Conservation (phyloP, 1,140 invertebrate species). For the Panagrolaimus sp. region DNA sequence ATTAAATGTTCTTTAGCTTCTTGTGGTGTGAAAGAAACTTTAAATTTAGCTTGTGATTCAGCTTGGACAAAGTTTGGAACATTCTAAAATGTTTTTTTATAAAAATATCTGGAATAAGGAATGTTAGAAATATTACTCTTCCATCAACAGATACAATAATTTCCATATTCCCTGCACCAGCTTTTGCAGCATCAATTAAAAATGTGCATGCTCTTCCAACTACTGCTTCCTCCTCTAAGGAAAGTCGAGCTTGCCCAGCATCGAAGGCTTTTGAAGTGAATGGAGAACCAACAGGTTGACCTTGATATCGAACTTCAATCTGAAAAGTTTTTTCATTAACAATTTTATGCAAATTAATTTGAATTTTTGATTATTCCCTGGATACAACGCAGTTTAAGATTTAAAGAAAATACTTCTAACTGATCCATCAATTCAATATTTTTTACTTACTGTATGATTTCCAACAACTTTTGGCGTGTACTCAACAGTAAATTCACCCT, state of each 20-base stretch:
- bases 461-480: constrained; percentile 83
- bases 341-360: too few species aligned
- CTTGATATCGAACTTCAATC: constrained; percentile 76
- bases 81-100: constrained; percentile 67
- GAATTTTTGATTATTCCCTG: too few species aligned
- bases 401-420: too few species aligned
- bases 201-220: constrained; percentile 65
- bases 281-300: constrained; percentile 79
- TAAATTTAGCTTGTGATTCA: constrained; percentile 88
- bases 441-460: constrained; percentile 49
- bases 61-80: constrained; percentile 96
- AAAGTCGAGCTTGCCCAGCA: constrained; percentile 78
- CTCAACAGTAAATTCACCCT: constrained; percentile 64
- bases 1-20: constrained; percentile 69
- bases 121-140: too few species aligned
- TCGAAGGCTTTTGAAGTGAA: constrained; percentile 92
- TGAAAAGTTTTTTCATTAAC: too few species aligned
- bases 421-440: too few species aligned
- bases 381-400: too few species aligned
- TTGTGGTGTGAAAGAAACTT: constrained; percentile 91
- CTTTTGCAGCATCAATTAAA: constrained; percentile 62
- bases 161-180: constrained; percentile 65
- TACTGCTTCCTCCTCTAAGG: constrained; percentile 77
- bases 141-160: constrained; percentile 96
- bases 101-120: too few species aligned